These are phyloP conservation scores for Noctua pronuba DNA, from an alignment of 2,888 invertebrate species.

Conservation along the genomic window DNA sequence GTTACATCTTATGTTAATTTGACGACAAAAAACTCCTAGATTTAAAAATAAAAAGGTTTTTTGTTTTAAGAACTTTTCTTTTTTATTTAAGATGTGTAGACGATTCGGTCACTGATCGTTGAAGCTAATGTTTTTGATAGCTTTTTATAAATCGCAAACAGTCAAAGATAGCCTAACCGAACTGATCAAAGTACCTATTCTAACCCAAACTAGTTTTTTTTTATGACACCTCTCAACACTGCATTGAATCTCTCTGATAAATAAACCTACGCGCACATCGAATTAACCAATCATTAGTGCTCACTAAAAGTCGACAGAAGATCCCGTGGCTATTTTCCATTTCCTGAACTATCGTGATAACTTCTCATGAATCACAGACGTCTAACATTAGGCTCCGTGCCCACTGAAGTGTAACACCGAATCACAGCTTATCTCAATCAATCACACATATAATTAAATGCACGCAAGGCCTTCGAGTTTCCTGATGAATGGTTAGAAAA, in stretches of 20 bases:
- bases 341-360: slow-evolving; percentile 47
- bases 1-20: background rate
- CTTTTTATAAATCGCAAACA: background rate
- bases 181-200: background rate
- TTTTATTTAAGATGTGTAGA: background rate
- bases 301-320: background rate
- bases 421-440: slow-evolving; percentile 42
- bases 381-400: slow-evolving; percentile 3
- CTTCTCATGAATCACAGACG: slow-evolving; percentile 31
- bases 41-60: background rate
- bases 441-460: slow-evolving; percentile 41
- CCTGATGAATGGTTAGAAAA: slow-evolving; percentile 44
- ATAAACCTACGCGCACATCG: background rate
- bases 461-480: slow-evolving; percentile 52
- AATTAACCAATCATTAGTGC: background rate
- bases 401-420: slow-evolving; percentile 47
- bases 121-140: too few relatives aligned
- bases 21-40: background rate
- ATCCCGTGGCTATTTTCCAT: slow-evolving; percentile 17
- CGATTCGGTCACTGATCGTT: background rate
- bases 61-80: background rate
- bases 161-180: background rate
- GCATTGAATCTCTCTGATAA: background rate
- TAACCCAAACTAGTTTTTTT: background rate
- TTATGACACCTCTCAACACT: background rate